Evolutionary conservation across 2,797 vertebrate species (phyloP).

Genomic region (Phalanger gymnotis): DNA sequence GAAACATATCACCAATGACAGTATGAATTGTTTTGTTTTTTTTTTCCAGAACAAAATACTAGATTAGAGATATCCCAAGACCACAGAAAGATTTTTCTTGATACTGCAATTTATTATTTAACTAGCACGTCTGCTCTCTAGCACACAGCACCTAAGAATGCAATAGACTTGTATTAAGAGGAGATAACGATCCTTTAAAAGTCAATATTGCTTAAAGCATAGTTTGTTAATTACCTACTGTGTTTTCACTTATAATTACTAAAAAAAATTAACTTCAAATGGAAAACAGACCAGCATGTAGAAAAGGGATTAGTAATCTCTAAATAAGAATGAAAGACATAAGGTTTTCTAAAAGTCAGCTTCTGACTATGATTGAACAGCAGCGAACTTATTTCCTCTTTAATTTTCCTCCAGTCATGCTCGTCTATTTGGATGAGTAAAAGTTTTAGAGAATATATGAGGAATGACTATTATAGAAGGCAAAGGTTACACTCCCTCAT

Average conservation of each 20-base stretch:
- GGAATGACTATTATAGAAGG: background rate
- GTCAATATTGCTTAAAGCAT: background rate
- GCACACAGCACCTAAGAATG: background rate
- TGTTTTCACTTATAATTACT: background rate
- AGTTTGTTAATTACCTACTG: background rate
- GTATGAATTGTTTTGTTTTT: background rate
- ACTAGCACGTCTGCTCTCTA: background rate
- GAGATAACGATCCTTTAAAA: background rate
- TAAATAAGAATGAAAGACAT: accelerated
- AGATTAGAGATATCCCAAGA: background rate
- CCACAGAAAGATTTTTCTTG: background rate
- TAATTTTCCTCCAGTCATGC: background rate
- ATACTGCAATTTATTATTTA: background rate
- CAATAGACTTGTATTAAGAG: background rate
- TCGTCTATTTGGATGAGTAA: background rate
- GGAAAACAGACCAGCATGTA: accelerated
- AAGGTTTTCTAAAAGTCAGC: background rate
- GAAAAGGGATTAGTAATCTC: background rate
- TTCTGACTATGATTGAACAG: background rate
- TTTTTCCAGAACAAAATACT: background rate
- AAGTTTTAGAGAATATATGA: background rate
- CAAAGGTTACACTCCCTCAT: background rate
- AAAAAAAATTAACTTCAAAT: background rate
- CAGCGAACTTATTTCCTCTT: background rate
- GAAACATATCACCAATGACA: background rate